Evolutionary conservation across 2,797 vertebrate genomes (phyloP).

Genomic region (Psittacula derbiana): DNA sequence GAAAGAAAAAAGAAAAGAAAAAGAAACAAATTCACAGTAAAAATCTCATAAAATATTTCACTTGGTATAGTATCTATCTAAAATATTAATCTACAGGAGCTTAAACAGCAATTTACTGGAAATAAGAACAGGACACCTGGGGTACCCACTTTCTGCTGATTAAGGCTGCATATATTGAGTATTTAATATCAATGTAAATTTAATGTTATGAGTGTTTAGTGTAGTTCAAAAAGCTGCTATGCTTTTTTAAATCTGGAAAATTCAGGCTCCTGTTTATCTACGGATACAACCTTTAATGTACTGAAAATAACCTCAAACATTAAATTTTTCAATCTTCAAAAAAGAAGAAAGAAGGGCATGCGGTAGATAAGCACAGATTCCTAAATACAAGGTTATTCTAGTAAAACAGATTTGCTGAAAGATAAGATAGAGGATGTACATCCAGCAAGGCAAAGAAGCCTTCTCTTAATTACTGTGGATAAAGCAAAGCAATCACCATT

Average conservation of each 20-base stretch:
- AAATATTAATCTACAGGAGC: background rate
- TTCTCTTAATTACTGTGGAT: constrained; percentile 47
- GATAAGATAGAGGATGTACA: constrained; percentile 13
- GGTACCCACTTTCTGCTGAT: background rate
- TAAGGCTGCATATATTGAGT: background rate
- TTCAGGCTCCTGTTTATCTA: background rate
- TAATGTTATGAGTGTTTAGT: background rate
- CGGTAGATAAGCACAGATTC: constrained; percentile 1
- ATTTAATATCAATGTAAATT: background rate
- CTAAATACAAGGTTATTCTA: constrained; percentile 29
- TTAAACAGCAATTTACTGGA: constrained; percentile 27
- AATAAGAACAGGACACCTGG: constrained; percentile 13
- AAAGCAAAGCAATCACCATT: constrained; percentile 45
- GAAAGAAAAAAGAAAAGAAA: background rate
- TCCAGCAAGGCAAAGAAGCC: background rate
- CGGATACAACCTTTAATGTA: background rate
- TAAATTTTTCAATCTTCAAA: background rate
- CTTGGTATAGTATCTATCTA: background rate
- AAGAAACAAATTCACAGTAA: background rate
- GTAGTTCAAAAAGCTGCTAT: background rate
- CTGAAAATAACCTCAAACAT: background rate
- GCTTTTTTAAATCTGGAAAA: background rate
- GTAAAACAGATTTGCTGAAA: constrained; percentile 19
- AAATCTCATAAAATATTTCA: constrained; percentile 28
- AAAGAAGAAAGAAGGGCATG: background rate